These are phyloP conservation scores for Cephus nigrinus DNA, from an alignment of 2,888 invertebrate species.

Conservation along the genomic window DNA sequence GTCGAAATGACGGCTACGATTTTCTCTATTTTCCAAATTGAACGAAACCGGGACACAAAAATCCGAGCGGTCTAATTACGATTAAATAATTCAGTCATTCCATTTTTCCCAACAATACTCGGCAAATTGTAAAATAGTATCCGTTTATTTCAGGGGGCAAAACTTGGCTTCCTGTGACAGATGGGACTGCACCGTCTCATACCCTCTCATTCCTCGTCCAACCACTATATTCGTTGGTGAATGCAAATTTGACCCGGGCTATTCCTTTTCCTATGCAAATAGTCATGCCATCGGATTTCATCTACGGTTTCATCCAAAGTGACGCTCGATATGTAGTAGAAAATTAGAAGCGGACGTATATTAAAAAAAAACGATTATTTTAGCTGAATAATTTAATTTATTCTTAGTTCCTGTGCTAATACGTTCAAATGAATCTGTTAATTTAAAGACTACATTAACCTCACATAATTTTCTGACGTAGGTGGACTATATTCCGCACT, in stretches of 20 bases:
- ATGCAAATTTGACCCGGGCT: neutral
- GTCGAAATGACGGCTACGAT: neutral
- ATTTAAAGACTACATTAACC: neutral
- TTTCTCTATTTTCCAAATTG: neutral
- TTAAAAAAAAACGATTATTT: neutral
- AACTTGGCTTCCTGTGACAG: neutral
- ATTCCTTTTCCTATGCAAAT: neutral
- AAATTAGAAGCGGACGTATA: neutral
- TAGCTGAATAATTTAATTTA: neutral
- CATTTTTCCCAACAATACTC: neutral
- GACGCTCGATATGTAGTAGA: neutral
- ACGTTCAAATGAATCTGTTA: no score
- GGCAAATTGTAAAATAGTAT: neutral
- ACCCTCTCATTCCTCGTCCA: neutral
- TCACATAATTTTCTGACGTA: neutral
- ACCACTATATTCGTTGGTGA: neutral
- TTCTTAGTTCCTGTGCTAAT: no score
- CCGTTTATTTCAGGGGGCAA: neutral
- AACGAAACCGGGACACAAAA: conserved; percentile 17
- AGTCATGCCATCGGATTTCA: neutral
- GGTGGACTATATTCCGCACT: neutral
- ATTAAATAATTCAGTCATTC: conserved; percentile 27
- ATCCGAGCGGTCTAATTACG: conserved; percentile 29
- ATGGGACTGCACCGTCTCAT: neutral
- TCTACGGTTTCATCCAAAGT: neutral